Evolutionary conservation across 2,113 vertebrate genomes (phyloP).

Genomic region (Rhizomys pruinosus): DNA sequence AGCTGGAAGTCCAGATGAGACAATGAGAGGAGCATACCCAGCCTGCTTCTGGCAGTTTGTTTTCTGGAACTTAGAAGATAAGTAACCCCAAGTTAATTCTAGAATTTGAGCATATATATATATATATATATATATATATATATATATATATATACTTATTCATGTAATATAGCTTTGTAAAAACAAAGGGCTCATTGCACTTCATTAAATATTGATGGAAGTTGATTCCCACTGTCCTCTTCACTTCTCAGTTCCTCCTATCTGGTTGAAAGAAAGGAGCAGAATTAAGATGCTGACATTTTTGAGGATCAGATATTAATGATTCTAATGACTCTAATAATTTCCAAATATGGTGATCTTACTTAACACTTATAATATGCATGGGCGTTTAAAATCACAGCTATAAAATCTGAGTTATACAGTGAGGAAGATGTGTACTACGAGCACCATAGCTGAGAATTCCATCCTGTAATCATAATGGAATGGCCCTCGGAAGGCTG

Average conservation of each 20-base stretch:
- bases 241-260: not conserved
- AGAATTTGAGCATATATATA: not conserved
- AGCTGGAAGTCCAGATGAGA: not conserved
- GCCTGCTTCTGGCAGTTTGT: not conserved
- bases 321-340: not conserved
- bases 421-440: not conserved
- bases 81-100: constrained; percentile 4
- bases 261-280: not conserved
- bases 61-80: constrained; percentile 30
- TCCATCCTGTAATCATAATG: not conserved
- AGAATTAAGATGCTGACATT: not conserved
- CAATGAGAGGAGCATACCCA: not conserved
- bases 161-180: not conserved
- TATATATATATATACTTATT: not conserved
- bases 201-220: not conserved
- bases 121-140: not conserved
- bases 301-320: not conserved
- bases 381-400: not conserved
- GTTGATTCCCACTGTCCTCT: rapidly evolving
- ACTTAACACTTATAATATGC: not conserved
- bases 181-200: not conserved
- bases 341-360: not conserved
- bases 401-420: not conserved
- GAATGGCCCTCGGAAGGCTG: not conserved
- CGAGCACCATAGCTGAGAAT: not conserved